phyloP scores from a whole-genome alignment of 2,888 invertebrate genomes.

The Mimumesa dahlbomi region DNA sequence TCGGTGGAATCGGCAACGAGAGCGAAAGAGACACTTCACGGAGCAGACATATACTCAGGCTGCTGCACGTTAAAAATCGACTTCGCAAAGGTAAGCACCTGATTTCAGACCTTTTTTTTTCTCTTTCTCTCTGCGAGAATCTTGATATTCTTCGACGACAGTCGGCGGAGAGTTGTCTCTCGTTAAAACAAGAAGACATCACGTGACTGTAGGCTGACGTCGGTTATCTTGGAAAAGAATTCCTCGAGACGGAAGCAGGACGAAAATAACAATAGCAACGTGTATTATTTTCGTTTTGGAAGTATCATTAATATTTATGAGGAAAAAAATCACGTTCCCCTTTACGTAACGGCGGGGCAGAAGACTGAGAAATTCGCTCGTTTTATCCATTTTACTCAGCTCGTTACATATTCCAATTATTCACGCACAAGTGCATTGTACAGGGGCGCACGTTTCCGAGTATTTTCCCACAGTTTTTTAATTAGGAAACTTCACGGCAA shows the following conservation, averaged over 20 bases:
- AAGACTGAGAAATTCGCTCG: constrained; percentile 39
- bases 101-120: no score
- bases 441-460: constrained; percentile 8
- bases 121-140: no score
- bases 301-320: constrained; percentile 50
- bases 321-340: constrained; percentile 35
- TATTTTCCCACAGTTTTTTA: no score
- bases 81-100: constrained; percentile 94
- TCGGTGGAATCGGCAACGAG: constrained; percentile 95
- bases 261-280: constrained; percentile 13
- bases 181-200: no score
- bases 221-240: not conserved
- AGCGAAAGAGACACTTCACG: constrained; percentile 97
- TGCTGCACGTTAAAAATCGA: constrained; percentile 99
- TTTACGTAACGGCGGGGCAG: constrained; percentile 24
- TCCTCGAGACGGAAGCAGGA: not conserved
- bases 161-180: no score
- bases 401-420: constrained; percentile 56
- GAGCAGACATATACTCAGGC: constrained; percentile 99
- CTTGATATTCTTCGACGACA: no score
- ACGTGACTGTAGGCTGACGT: no score
- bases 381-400: constrained; percentile 40
- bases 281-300: not conserved
- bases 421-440: constrained; percentile 5
- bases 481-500: no score